Percentiles rank a stretch among this genome's conserved stretches.
These are phyloP conservation scores for Bombus picipes DNA, from an alignment of 1,140 invertebrate genomes.

Conservation along the genomic window DNA sequence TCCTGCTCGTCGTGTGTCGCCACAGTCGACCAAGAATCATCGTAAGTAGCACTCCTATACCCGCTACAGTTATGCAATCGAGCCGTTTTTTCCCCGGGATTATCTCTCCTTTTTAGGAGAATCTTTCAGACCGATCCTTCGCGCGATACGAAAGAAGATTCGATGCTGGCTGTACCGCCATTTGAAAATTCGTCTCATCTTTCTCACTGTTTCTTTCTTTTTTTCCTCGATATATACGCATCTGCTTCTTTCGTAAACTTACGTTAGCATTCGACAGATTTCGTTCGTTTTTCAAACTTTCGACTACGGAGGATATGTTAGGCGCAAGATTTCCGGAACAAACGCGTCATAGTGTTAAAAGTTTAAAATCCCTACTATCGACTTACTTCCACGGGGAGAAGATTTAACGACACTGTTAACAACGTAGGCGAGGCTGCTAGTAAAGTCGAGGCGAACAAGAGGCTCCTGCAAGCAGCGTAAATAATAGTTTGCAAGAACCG, in stretches of 20 bases:
- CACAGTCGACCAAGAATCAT: slow-evolving; percentile 39
- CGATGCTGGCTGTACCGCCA: too few relatives aligned
- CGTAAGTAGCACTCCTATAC: not conserved
- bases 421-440: not conserved
- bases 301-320: not conserved
- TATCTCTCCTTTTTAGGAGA: slow-evolving; percentile 25
- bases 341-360: not conserved
- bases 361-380: too few relatives aligned
- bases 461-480: slow-evolving; percentile 13
- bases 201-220: too few relatives aligned
- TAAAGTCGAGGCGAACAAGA: not conserved
- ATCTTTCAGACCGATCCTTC: not conserved
- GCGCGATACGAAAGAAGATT: not conserved
- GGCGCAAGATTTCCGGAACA: not conserved
- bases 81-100: not conserved
- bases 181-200: too few relatives aligned
- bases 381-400: not conserved
- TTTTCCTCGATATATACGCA: too few relatives aligned
- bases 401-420: not conserved
- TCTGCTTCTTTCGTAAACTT: too few relatives aligned
- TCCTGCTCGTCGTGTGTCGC: slow-evolving; percentile 51
- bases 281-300: too few relatives aligned
- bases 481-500: slow-evolving; percentile 35
- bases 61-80: slow-evolving; percentile 21
- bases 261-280: too few relatives aligned